Percentiles rank a stretch among this genome's conserved stretches.
These are phyloP conservation scores for Manduca sexta DNA, from an alignment of 1,140 invertebrate species.

Conservation along the genomic window DNA sequence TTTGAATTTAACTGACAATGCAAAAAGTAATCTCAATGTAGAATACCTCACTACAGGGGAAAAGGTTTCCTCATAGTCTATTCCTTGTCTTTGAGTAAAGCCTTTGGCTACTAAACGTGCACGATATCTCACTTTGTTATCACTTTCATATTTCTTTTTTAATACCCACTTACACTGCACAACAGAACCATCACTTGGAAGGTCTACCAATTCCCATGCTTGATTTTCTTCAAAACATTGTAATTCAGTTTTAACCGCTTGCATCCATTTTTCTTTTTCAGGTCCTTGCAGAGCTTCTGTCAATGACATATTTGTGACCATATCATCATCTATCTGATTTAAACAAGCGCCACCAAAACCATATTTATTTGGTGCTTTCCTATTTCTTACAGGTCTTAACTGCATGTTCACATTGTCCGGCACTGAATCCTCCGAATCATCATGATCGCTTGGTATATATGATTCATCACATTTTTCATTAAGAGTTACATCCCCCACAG, in stretches of 20 bases:
- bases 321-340: no score
- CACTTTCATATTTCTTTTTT: background rate
- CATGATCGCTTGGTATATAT: background rate
- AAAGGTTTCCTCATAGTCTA: slow-evolving; percentile 1
- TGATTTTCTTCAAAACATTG: background rate
- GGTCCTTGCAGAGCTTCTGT: background rate
- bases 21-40: background rate
- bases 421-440: background rate
- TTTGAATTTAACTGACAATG: background rate
- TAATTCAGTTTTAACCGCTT: background rate
- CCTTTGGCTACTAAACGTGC: background rate
- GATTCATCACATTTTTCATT: background rate
- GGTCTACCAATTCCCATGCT: background rate
- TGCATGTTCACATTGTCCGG: background rate
- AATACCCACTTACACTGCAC: background rate
- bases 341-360: no score
- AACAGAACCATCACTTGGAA: background rate
- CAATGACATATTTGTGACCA: no score
- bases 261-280: background rate
- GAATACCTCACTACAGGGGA: background rate
- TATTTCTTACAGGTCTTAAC: no score
- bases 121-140: background rate
- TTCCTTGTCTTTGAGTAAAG: background rate
- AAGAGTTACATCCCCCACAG: background rate
- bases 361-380: no score